Evolutionary conservation across 64 coral and sea anemone species (phyloP), one percentile per base, ranked within the genome.

Genomic region (Cladopsammia gracilis): DNA sequence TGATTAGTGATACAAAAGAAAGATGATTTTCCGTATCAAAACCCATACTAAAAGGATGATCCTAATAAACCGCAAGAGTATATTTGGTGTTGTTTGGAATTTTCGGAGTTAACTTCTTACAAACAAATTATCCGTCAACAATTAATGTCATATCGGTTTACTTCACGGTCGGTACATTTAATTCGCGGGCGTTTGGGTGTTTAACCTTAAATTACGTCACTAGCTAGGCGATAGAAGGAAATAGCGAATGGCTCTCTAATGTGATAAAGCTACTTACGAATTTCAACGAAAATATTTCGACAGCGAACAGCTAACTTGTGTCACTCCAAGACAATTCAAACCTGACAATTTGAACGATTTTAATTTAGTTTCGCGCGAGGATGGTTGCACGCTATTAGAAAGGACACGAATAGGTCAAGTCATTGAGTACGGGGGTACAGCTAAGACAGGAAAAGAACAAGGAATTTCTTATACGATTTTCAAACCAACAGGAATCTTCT

Each of bases 141-240:
- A n/a, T 16, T 25, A 68, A 48, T 48, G 44, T 13, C 80, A 20
- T 65, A 84, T 84, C 80, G 45, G 62, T 84, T 84, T 84, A 84
- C 80, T 25, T 23, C 1, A 67, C 5, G 45, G 11, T 84, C 5
- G 62, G 34, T 34, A 1, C 34, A 3, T 84, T 84, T 50, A 12
- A 67, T 49, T 49, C 19, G 34, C 5, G 13, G 61, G 43, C 25
- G 23, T 20, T 47, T 12, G 45, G 45, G 18, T 48, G 44, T 67
- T 67, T 84, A n/a, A 14, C 11, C 62, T 68, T 18, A 45, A 6
- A 23, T 82, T 45, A 46, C 58, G 10, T 64, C 43, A 48, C 47
- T 4, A 16, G 34, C 19, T 64, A 6, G 58, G 16, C 59, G 7
- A 46, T 2, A 44, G 58, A 82, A 47, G 25, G 42, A 18, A 82